Evolutionary conservation across 1,140 invertebrate genomes (phyloP).

Genomic region (Leucophenga varia): DNA sequence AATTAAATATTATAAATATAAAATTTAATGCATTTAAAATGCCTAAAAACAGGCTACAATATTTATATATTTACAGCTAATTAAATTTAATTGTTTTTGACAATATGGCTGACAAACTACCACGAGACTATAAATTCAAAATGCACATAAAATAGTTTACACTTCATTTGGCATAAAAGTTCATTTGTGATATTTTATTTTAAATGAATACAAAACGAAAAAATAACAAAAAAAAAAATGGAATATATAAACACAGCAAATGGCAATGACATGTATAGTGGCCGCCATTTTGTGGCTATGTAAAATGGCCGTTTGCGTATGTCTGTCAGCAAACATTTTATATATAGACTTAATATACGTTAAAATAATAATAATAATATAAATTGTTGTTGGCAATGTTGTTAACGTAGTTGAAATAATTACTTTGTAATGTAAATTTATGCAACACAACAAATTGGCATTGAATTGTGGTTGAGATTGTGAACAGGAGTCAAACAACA

Average conservation of each 20-base stretch:
- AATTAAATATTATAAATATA: no score
- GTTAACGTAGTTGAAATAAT: conserved; percentile 50
- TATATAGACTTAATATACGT: no score
- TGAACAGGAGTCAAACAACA: conserved; percentile 17
- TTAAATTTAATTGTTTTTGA: conserved; percentile 47
- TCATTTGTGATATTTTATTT: conserved; percentile 3
- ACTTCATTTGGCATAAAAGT: conserved; percentile 40
- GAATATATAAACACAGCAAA: no score
- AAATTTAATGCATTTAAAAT: neutral
- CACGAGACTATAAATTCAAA: conserved; percentile 10
- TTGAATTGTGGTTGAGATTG: no score
- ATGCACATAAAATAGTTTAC: conserved; percentile 31
- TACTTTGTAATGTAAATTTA: conserved; percentile 42
- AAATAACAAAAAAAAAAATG: no score
- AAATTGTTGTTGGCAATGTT: no score
- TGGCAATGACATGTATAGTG: no score
- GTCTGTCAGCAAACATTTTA: conserved; percentile 11
- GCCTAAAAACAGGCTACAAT: conserved; percentile 20
- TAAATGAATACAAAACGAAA: no score
- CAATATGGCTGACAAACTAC: conserved; percentile 16
- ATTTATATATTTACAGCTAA: conserved; percentile 29
- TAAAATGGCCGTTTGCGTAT: neutral
- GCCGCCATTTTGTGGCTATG: conserved; percentile 8
- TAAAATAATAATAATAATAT: no score
- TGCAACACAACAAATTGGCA: no score